Conservation (phyloP, 2,113 vertebrate genomes). For the Heterotis niloticus region DNA sequence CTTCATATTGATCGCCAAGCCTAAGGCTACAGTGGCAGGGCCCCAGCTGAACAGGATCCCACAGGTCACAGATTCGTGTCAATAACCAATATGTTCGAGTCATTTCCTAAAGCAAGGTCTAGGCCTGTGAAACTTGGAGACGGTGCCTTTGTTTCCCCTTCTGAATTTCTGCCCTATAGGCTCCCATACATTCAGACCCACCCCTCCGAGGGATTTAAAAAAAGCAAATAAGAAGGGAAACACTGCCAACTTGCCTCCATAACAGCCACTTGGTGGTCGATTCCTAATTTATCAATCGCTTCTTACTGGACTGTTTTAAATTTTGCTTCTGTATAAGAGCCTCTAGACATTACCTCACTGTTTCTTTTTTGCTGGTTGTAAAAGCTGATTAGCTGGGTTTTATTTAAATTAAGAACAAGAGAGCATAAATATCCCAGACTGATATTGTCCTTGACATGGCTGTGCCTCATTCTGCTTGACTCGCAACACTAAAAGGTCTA, state of each 20-base stretch:
- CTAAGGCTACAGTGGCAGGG: no score
- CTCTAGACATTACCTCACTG: constrained; percentile 65
- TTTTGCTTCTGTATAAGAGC: constrained; percentile 50
- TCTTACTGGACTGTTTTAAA: constrained; percentile 54
- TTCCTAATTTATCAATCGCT: constrained; percentile 55
- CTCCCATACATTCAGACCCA: neutral
- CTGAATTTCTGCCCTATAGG: neutral
- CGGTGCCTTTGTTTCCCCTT: neutral
- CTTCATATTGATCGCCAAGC: no score
- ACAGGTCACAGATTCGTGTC: no score
- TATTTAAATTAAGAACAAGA: constrained; percentile 55
- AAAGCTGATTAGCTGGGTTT: constrained; percentile 59
- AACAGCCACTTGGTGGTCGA: constrained; percentile 43
- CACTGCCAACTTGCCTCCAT: constrained; percentile 45
- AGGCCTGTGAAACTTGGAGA: neutral
- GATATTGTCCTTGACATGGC: constrained; percentile 38
- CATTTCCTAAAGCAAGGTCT: neutral
- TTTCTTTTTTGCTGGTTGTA: constrained; percentile 40
- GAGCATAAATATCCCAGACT: constrained; percentile 38
- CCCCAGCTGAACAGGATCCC: no score
- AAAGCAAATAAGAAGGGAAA: constrained; percentile 25
- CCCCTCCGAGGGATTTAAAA: neutral
- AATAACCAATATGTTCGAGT: no score
- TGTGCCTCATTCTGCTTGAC: constrained; percentile 38
- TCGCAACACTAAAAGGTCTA: constrained; percentile 37